phyloP scores from a whole-genome alignment of 1,140 invertebrate genomes.

The Platorchestia sp. region DNA sequence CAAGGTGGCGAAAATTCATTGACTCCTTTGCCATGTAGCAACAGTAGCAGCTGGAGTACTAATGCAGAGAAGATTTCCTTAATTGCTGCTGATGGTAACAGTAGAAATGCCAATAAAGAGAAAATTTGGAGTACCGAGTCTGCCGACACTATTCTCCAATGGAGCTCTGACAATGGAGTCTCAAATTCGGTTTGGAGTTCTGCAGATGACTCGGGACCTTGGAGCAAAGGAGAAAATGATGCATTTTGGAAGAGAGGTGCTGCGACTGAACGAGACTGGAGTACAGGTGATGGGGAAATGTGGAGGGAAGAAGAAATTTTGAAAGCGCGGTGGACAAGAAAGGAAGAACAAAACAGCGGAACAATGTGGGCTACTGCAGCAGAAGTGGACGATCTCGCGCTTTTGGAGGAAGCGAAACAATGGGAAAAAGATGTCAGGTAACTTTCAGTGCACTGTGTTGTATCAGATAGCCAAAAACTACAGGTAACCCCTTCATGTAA shows the following conservation, averaged over 20 bases:
- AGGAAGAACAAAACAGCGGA: neutral
- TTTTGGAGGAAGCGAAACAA: slow-evolving; percentile 23
- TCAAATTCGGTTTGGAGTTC: slow-evolving; percentile 1
- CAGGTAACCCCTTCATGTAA: too few species aligned
- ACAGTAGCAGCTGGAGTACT: neutral
- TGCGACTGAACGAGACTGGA: neutral
- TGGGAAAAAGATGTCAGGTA: slow-evolving; percentile 45
- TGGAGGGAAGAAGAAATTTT: slow-evolving; percentile 33
- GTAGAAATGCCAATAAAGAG: slow-evolving; percentile 6
- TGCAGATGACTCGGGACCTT: neutral
- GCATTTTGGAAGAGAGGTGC: neutral
- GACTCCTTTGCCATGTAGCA: slow-evolving; percentile 1
- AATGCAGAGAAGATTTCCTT: neutral
- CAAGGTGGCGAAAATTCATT: neutral
- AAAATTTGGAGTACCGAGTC: slow-evolving; percentile 9
- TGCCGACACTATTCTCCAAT: neutral
- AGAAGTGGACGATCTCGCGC: slow-evolving; percentile 6
- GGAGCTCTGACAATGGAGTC: neutral
- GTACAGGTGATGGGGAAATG: neutral
- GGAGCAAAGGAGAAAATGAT: neutral
- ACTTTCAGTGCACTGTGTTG: too few species aligned
- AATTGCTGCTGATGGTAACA: neutral
- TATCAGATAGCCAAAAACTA: too few species aligned
- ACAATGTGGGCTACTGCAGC: neutral
- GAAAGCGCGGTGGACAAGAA: neutral